These are phyloP conservation scores for Temnothorax curvispinosus DNA, from an alignment of 1,140 invertebrate species.

Conservation along the genomic window DNA sequence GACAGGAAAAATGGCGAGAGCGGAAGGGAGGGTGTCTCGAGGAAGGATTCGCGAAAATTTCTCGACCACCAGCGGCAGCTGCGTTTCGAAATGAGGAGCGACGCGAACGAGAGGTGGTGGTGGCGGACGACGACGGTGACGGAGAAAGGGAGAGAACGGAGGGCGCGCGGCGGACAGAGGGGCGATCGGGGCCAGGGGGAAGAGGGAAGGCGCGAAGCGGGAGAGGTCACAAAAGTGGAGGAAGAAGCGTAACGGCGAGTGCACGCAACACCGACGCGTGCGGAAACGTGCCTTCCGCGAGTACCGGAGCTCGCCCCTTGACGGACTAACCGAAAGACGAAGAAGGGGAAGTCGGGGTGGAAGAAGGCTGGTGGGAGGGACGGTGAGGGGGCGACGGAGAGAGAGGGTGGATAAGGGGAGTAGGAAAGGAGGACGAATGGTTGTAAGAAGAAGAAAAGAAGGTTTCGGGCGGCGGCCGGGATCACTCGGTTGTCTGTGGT, in stretches of 20 bases:
- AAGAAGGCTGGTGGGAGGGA: conserved; percentile 56
- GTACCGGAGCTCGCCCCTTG: conserved; percentile 73
- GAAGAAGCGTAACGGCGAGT: conserved; percentile 80
- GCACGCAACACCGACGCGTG: conserved; percentile 80
- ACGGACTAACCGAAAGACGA: conserved; percentile 68
- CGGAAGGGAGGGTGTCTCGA: conserved; percentile 37
- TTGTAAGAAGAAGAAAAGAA: conserved; percentile 70
- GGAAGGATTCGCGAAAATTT: conserved; percentile 72
- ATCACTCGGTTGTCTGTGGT: conserved; percentile 83
- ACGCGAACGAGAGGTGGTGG: conserved; percentile 60
- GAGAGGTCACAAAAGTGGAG: conserved; percentile 73
- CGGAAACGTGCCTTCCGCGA: conserved; percentile 77
- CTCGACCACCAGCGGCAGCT: conserved; percentile 74
- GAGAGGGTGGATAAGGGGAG: conserved; percentile 2
- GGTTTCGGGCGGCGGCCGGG: conserved; percentile 81
- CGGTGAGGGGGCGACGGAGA: conserved; percentile 52
- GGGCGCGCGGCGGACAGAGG: not conserved
- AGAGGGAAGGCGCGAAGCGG: conserved; percentile 22
- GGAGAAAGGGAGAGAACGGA: conserved; percentile 13
- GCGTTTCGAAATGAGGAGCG: conserved; percentile 73
- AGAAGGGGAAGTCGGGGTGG: conserved; percentile 47
- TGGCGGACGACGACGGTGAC: conserved; percentile 11
- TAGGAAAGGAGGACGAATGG: conserved; percentile 52
- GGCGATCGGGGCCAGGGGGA: not conserved
- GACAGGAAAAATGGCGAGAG: conserved; percentile 43